Conservation (phyloP, 2,797 vertebrate genomes). For the Notoglanidium macrostoma region DNA sequence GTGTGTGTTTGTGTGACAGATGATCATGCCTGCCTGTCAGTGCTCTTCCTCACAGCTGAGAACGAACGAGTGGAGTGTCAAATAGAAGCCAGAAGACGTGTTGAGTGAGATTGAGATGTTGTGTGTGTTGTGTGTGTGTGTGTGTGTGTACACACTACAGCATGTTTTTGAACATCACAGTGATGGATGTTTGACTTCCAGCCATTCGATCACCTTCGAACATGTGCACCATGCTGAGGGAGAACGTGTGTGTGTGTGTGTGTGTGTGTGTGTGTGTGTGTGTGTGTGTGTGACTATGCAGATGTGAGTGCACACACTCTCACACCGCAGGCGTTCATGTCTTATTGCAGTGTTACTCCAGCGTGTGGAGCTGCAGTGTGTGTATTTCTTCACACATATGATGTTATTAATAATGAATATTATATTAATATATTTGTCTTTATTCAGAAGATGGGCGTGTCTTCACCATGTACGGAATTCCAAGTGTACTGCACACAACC, state of each 20-base stretch:
- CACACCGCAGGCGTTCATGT: neutral
- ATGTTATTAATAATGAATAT: neutral
- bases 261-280: constrained; percentile 28
- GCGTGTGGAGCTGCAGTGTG: neutral
- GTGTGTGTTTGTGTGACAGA: constrained; percentile 51
- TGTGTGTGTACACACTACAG: constrained; percentile 7
- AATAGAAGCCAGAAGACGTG: constrained; percentile 60
- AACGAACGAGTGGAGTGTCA: constrained; percentile 71
- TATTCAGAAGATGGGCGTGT: neutral
- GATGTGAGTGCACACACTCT: neutral
- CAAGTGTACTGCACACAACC: neutral
- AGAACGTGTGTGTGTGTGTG: constrained; percentile 53
- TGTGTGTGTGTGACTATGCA: neutral
- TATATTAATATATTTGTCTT: neutral
- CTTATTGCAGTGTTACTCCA: constrained; percentile 5
- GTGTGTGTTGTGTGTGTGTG: constrained; percentile 29
- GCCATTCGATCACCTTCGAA: constrained; percentile 69
- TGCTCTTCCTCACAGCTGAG: constrained; percentile 66
- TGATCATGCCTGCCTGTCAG: constrained; percentile 63
- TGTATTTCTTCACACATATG: neutral
- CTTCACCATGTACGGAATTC: neutral
- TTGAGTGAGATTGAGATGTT: constrained; percentile 32
- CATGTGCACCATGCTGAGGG: constrained; percentile 65
- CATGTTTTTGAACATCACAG: constrained; percentile 53
- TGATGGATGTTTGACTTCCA: constrained; percentile 77